Base-by-base conservation (phyloP, 2,888 invertebrate species). In the Corbicula japonica region DNA sequence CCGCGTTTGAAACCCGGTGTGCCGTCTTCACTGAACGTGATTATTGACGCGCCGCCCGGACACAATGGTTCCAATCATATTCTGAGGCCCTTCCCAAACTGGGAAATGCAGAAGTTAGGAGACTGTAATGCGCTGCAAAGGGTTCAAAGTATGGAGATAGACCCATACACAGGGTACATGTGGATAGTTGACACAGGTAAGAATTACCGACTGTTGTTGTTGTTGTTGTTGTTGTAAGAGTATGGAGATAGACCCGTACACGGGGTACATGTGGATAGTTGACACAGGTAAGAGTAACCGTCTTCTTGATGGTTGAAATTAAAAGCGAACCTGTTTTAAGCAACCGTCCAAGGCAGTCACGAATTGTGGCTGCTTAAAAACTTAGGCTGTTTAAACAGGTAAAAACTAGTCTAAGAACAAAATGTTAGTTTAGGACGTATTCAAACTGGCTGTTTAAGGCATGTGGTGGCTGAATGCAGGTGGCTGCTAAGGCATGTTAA, bases 141-240 rank as follows among this genome's bases (percentile, higher is more conserved):
- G n/a, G 85, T 86, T 4, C 87, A 87, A 63, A 82, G 84, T 54
- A 87, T 88, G 83, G 87, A 88, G 58, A 87, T 89, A 5, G 89
- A 87, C 54, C 83, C 85, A 4, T 77, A 85, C 34, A 86, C 86
- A 0, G 86, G 86, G 0, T 81, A 72, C 44, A 86, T 89, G 86
- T 89, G 87, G 87, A 86, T 88, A 26, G 54, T 87, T 2, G 89
- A 89, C 56, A 86, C 86, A 12, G 85, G 86, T 69, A 65, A 54
- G 52, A 30, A 1, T n/a, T n/a, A n/a, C n/a, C n/a, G n/a, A n/a
- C n/a, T n/a, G n/a, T n/a, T n/a, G n/a, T n/a, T n/a, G n/a, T n/a
- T n/a, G n/a, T n/a, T n/a, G n/a, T n/a, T n/a, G n/a, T n/a, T n/a
- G n/a, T n/a, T n/a, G n/a, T n/a, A n/a, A 87, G 66, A 82, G 84